Evolutionary conservation across 2,113 vertebrate genomes (phyloP), one percentile per base, ranked within the genome.

Genomic region (Pseudopipra pipra): DNA sequence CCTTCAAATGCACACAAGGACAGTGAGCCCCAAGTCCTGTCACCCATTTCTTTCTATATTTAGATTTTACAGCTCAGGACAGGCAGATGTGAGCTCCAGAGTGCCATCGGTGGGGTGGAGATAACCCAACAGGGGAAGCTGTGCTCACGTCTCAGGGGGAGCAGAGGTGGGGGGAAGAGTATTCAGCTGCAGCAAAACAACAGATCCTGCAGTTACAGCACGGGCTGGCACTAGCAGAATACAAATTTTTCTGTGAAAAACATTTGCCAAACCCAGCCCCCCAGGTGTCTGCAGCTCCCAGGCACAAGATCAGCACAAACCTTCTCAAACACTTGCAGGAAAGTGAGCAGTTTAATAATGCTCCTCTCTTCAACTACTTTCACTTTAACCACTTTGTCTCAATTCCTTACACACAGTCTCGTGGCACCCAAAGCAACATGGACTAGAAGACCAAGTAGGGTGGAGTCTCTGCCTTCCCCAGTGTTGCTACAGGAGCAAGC

Each of bases 321-420:
- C 28, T 72, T 12, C 43, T 51, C 87, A 37, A 65, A 51, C 16
- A 7, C 23, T 8, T 37, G 19, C 15, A 22, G 59, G 37, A 46
- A 63, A 52, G 30, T 0, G 4, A 22, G 8, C 9, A 2, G 12
- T 27, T 72, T 18, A 27, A 77, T 62, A 77, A 54, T 1, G 1
- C 20, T 27, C 30, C 33, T 12, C 24, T 12, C 31, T 46, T 39
- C 59, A 55, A 12, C 5, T 35, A 11, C 27, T 66, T 37, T 14
- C 47, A 65, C 35, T 61, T 79, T 2, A 62, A 63, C 28, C 67
- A 31, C 39, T 44, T 31, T 1, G 12, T 12, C 67, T 67, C 58
- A 25, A 15, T 37, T 68, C 44, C 59, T 55, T 30, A 22, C 58
- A 17, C 31, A 8, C 6, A 51, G 33, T 13, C 49, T 46, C 15